Evolutionary conservation across 2,797 vertebrate species (phyloP).

Genomic region (Thamnophis elegans): DNA sequence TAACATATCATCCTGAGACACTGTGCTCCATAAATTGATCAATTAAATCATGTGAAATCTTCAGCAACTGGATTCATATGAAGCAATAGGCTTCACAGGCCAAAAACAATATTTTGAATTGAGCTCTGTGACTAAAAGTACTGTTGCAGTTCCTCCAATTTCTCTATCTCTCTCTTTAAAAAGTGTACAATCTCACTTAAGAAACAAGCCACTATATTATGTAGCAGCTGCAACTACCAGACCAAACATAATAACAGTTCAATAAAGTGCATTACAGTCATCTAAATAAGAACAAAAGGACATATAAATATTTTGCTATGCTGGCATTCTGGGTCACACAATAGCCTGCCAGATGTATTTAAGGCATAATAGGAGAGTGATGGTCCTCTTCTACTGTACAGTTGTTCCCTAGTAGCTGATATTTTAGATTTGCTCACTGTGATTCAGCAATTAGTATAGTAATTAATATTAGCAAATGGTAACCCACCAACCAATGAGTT

Average conservation of each 20-base stretch:
- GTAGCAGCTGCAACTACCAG: neutral
- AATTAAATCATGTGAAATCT: neutral
- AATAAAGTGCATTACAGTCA: neutral
- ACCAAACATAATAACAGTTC: neutral
- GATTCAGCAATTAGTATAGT: neutral
- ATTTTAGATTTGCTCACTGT: neutral
- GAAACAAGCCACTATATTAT: neutral
- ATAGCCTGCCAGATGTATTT: neutral
- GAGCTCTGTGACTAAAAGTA: neutral
- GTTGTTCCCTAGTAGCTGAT: neutral
- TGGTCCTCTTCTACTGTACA: neutral
- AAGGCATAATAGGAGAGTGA: neutral
- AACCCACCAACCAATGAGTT: neutral
- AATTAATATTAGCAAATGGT: neutral
- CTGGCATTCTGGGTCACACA: neutral
- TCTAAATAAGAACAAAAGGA: neutral
- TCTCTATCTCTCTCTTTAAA: neutral
- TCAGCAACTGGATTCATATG: neutral
- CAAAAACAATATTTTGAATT: neutral
- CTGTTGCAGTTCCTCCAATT: neutral
- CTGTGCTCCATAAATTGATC: neutral
- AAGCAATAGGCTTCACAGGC: neutral
- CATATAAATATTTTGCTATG: neutral
- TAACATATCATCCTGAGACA: neutral
- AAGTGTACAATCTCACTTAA: neutral